Evolutionary conservation across 2,113 vertebrate genomes (phyloP).

Genomic region (Microtus richardsoni): DNA sequence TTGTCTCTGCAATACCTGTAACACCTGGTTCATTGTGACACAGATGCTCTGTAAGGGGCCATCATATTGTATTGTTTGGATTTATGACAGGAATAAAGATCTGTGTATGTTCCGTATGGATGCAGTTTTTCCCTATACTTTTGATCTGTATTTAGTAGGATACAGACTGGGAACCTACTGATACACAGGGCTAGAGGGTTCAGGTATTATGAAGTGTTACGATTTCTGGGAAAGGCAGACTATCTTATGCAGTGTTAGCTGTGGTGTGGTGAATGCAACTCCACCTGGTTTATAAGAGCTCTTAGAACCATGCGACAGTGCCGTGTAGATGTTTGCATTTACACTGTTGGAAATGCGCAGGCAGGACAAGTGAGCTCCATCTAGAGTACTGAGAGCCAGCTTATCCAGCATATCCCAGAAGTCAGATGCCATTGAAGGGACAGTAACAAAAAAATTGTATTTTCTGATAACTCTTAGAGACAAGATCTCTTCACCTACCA

Average conservation of each 20-base stretch:
- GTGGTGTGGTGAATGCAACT: not conserved
- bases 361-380: not conserved
- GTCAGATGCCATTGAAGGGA: not conserved
- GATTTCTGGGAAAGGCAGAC: not conserved
- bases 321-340: not conserved
- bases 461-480: not conserved
- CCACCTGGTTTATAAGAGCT: not conserved
- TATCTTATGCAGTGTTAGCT: not conserved
- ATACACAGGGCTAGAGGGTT: not conserved
- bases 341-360: not conserved
- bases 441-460: not conserved
- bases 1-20: not conserved
- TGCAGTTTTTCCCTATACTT: not conserved
- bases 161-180: not conserved
- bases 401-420: not conserved
- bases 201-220: not conserved
- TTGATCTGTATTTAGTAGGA: not conserved
- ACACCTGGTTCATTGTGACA: not conserved
- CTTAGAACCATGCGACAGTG: not conserved
- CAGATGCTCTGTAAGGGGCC: not conserved
- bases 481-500: not conserved
- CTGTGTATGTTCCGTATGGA: not conserved
- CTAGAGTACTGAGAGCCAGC: not conserved
- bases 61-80: not conserved
- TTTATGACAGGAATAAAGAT: not conserved